These are phyloP conservation scores for Chiroxiphia lanceolata DNA, from an alignment of 2,797 vertebrate species.

Conservation along the genomic window DNA sequence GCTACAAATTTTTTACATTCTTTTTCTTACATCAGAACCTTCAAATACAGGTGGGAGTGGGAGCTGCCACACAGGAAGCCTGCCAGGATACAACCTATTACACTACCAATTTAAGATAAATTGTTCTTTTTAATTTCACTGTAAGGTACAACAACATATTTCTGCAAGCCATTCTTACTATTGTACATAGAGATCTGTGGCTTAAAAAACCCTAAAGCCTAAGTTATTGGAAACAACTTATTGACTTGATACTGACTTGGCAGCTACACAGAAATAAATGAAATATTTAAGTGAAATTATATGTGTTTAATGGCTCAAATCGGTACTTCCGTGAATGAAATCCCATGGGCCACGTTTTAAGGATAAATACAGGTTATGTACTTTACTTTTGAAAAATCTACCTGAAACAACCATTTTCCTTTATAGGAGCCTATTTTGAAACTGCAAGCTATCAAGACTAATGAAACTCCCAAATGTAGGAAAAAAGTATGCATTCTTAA, in stretches of 20 bases:
- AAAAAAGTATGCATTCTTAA: background rate
- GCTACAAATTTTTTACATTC: background rate
- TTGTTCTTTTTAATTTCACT: background rate
- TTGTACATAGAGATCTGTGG: background rate
- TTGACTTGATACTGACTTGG: background rate
- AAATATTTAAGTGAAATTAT: background rate
- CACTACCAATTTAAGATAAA: background rate
- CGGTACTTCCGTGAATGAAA: background rate
- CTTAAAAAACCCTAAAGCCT: background rate
- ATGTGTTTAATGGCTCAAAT: background rate
- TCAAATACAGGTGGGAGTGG: background rate
- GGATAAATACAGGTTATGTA: background rate
- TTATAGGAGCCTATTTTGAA: background rate
- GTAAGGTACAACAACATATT: background rate
- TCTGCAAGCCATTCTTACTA: background rate
- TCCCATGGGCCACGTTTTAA: background rate
- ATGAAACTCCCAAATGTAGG: background rate
- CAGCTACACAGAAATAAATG: background rate
- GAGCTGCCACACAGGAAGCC: background rate
- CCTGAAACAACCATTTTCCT: background rate
- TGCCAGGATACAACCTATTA: background rate
- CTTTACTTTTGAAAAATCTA: background rate
- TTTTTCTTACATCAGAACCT: background rate
- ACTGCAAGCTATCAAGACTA: background rate
- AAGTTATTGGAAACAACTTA: background rate